Evolutionary conservation across 2,113 vertebrate genomes (phyloP).

Genomic region (Myotis yumanensis): DNA sequence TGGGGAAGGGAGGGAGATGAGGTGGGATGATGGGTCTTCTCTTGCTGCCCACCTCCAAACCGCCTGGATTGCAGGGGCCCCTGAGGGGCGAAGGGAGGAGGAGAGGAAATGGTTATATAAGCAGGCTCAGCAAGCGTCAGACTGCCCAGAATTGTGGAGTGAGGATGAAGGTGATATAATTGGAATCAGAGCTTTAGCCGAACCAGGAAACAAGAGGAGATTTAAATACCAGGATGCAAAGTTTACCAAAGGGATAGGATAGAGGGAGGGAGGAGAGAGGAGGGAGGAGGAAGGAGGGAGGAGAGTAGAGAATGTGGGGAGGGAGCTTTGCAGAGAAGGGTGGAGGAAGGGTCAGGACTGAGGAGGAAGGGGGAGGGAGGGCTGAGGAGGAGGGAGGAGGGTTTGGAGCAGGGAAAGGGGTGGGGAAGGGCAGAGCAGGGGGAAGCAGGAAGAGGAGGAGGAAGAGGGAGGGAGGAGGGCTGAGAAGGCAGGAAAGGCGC

Average conservation of each 20-base stretch:
- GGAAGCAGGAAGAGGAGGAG: neutral
- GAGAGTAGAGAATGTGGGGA: neutral
- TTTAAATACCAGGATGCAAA: slow-evolving; percentile 82
- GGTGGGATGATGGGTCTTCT: neutral
- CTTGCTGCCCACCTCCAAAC: neutral
- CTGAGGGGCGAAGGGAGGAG: neutral
- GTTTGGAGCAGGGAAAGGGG: neutral
- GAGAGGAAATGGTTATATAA: neutral
- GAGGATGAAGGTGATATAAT: slow-evolving; percentile 83
- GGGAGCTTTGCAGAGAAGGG: neutral
- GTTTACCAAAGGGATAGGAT: slow-evolving; percentile 75
- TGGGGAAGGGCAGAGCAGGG: neutral
- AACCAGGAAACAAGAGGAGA: slow-evolving; percentile 81
- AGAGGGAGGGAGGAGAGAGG: neutral
- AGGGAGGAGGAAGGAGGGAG: neutral
- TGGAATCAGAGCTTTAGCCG: slow-evolving; percentile 82
- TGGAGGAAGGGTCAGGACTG: neutral
- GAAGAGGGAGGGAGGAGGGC: neutral
- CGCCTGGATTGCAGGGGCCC: neutral
- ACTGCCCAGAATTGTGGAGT: slow-evolving; percentile 80
- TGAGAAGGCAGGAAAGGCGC: neutral
- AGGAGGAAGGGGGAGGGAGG: neutral
- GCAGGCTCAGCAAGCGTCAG: slow-evolving; percentile 72
- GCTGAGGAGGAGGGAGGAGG: neutral
- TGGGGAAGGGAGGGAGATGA: neutral